Conservation (phyloP, 1,140 invertebrate species). For the Phocides pigmalion region DNA sequence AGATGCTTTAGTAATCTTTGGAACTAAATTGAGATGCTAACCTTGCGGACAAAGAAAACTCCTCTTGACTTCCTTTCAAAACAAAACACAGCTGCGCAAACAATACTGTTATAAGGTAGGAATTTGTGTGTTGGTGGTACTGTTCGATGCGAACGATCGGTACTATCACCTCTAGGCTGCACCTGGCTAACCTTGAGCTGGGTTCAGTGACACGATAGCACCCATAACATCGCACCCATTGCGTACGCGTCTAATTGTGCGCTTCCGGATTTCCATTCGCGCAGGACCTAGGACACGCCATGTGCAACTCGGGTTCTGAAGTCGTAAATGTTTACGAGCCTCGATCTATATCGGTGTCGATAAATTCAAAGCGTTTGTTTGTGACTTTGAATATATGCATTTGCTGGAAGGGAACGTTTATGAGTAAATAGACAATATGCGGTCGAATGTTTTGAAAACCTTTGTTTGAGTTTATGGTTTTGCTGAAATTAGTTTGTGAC, state of each 20-base stretch:
- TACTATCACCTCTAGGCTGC: neutral
- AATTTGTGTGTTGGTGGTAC: too few relatives aligned
- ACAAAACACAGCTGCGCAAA: too few relatives aligned
- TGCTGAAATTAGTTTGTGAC: neutral
- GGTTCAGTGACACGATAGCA: slow-evolving; percentile 68
- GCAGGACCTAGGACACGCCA: slow-evolving; percentile 62
- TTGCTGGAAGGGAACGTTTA: neutral
- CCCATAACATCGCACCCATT: slow-evolving; percentile 50
- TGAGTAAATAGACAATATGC: neutral
- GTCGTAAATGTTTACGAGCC: slow-evolving; percentile 54
- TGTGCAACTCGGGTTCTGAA: slow-evolving; percentile 41
- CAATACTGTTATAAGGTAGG: too few relatives aligned
- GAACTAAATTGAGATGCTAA: too few relatives aligned
- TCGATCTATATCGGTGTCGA: slow-evolving; percentile 35
- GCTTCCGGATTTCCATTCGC: slow-evolving; percentile 67
- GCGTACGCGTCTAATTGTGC: slow-evolving; percentile 54
- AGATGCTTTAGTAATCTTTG: too few relatives aligned
- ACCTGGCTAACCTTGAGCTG: slow-evolving; percentile 60
- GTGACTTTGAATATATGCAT: neutral
- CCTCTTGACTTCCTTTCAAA: too few relatives aligned
- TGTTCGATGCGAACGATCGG: too few relatives aligned
- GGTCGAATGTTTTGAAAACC: neutral
- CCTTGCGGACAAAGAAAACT: too few relatives aligned
- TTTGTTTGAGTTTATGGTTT: neutral
- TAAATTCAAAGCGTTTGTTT: slow-evolving; percentile 18